Base-by-base conservation (phyloP, 2,888 invertebrate species). In the Sphecodes monilicornis region DNA sequence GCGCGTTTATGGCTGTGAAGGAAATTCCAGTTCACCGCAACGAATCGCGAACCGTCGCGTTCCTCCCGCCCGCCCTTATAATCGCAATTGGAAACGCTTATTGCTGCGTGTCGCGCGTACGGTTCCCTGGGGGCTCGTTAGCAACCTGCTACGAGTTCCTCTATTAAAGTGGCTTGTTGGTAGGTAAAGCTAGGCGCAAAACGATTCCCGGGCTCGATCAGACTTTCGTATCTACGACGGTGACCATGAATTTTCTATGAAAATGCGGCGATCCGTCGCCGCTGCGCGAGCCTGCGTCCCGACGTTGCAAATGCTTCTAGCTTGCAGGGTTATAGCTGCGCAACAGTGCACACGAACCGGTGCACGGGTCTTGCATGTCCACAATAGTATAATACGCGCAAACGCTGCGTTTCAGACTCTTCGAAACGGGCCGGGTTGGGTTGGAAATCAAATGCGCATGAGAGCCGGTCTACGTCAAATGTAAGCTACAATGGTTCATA, bases 21-120 rank as follows among this genome's bases (percentile, higher is more conserved):
- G 66, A 71, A 88, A 72, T 78, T 72, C 41, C 70, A 39, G 16
- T 66, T 64, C 54, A 26, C 57, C 13, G 36, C 18, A n/a, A 73
- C 82, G 78, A 81, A 85, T 79, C 76, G 76, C 54, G n/a, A 54
- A 54, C n/a, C 39, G 69, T 76, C 73, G 11, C 22, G 18, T 22
- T 22, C 54, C n/a, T n/a, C 4, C n/a, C 11, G 0, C 3, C n/a
- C n/a, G n/a, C 78, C 74, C 78, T 54, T 83, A 74, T 85, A 86
- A 87, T 88, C 46, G 75, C 85, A 88, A 90, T 90, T 78, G 89
- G 71, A 80, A 87, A 80, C 86, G 84, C 87, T 90, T 90, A 89
- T 88, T 86, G 80, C 80, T 82, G 70, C 76, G 76, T 84, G 82
- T 78, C 84, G 82, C 78, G 50, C 43, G 69, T 64, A 82, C 80